Percentiles rank a stretch among this genome's conserved stretches.
phyloP scores from a whole-genome alignment of 2,113 vertebrate genomes.

The Ameiurus melas region DNA sequence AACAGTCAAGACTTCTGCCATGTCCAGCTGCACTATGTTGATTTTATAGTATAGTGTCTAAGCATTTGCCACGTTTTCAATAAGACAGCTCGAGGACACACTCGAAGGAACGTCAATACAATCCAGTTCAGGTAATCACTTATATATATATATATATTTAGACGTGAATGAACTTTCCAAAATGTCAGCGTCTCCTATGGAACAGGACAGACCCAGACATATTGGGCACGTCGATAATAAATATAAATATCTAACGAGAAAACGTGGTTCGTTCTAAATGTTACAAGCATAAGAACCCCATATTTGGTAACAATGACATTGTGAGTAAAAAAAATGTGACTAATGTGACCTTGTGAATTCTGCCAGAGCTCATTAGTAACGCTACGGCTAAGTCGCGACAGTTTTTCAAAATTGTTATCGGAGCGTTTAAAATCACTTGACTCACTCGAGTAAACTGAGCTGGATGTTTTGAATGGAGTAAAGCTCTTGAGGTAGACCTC shows the following conservation, averaged over 20 bases:
- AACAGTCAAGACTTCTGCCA: neutral
- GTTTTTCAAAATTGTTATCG: neutral
- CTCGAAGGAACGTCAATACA: neutral
- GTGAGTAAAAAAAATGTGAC: neutral
- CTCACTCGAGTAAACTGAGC: constrained; percentile 29
- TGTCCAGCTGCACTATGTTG: neutral
- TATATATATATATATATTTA: too few relatives aligned
- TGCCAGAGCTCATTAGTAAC: neutral
- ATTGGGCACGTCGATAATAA: neutral
- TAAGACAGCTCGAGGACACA: neutral
- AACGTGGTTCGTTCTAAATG: neutral
- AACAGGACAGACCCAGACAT: neutral
- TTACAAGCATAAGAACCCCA: neutral
- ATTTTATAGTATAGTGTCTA: neutral
- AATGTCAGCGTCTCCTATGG: neutral
- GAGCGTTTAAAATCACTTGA: neutral
- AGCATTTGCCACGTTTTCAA: neutral
- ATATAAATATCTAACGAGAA: neutral
- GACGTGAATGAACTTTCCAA: neutral
- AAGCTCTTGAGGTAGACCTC: constrained; percentile 24
- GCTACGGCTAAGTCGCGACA: neutral
- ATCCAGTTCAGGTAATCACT: neutral
- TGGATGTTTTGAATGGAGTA: constrained; percentile 23
- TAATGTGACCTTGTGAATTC: constrained; percentile 23
- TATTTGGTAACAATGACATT: neutral